Conservation (phyloP, 2,113 vertebrate species). For the Triplophysa rosa region DNA sequence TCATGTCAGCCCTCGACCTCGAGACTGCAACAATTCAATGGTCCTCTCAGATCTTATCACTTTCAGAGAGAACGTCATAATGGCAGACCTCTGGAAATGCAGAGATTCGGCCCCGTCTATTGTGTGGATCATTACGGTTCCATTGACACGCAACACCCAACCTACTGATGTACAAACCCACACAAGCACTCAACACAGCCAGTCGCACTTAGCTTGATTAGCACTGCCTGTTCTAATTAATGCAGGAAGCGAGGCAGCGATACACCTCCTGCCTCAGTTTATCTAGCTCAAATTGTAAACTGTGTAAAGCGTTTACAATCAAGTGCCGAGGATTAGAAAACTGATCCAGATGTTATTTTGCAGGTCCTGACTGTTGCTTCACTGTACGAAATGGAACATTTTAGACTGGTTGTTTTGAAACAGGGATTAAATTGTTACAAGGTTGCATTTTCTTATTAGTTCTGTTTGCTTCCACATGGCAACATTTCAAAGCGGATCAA, state of each 20-base stretch:
- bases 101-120: conserved; percentile 16
- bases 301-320: conserved; percentile 36
- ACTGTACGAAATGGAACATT: not conserved
- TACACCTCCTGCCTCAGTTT: conserved; percentile 48
- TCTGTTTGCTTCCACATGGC: no score
- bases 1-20: conserved; percentile 2
- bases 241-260: conserved; percentile 31
- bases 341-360: conserved; percentile 43
- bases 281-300: conserved; percentile 43
- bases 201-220: conserved; percentile 47
- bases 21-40: conserved; percentile 3
- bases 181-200: conserved; percentile 39
- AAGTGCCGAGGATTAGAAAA: conserved; percentile 42
- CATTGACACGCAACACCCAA: conserved; percentile 36
- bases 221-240: conserved; percentile 38
- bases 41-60: conserved; percentile 1
- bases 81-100: conserved; percentile 22
- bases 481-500: no score
- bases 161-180: conserved; percentile 36
- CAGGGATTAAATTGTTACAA: no score
- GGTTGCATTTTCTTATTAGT: no score
- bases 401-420: no score
- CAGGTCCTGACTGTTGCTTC: conserved; percentile 1
- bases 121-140: conserved; percentile 37
- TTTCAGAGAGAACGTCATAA: conserved; percentile 12